These are phyloP conservation scores for Ceratina japonica DNA, from an alignment of 1,140 invertebrate species.

Conservation along the genomic window DNA sequence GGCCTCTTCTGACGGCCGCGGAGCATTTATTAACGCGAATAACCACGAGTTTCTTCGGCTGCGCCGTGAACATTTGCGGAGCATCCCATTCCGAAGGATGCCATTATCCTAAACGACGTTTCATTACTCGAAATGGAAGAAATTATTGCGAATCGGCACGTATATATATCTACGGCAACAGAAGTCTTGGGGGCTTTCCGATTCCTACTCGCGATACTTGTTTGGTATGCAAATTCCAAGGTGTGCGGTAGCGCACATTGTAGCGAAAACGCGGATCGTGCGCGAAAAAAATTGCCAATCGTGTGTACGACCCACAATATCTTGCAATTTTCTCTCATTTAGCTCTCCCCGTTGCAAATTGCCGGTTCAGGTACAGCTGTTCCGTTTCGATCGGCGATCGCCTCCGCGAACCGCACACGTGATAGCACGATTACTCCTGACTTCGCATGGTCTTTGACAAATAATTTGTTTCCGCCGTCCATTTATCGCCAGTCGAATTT, in stretches of 20 bases:
- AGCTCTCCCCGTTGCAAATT: constrained; percentile 4
- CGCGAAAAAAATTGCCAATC: constrained; percentile 24
- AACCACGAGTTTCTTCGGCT: background rate
- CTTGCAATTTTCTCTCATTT: constrained; percentile 50
- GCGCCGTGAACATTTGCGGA: background rate
- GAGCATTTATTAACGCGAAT: too few species aligned
- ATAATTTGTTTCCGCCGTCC: background rate
- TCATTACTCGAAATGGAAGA: background rate
- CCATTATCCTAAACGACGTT: background rate
- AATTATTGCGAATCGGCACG: background rate
- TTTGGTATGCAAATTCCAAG: constrained; percentile 33
- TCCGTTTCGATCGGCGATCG: background rate
- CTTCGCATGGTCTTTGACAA: constrained; percentile 22
- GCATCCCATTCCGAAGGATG: background rate
- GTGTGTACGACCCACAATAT: constrained; percentile 22
- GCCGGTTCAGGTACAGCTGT: background rate
- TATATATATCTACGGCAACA: too few species aligned
- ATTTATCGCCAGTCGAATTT: background rate
- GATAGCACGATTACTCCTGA: constrained; percentile 47
- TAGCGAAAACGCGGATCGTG: constrained; percentile 6
- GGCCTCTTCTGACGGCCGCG: too few species aligned
- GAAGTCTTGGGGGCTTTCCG: too few species aligned
- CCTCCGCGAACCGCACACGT: background rate
- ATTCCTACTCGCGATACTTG: background rate
- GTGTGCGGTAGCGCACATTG: background rate